phyloP scores from a whole-genome alignment of 35 echinoderm and acorn worm species.

The Hemicentrotus pulcherrimus region DNA sequence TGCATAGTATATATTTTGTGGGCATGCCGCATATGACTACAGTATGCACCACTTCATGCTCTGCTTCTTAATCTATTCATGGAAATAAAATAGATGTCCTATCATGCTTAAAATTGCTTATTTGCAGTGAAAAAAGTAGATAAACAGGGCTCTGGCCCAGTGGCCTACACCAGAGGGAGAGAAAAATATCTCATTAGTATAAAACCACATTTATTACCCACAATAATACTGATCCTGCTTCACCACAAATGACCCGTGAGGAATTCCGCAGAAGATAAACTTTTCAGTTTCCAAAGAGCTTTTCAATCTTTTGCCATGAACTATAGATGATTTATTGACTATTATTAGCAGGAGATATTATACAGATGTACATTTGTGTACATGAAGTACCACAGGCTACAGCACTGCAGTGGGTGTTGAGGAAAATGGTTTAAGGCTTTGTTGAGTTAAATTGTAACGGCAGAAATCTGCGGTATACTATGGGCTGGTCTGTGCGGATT shows the following conservation, averaged over 20 bases:
- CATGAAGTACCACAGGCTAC: not conserved
- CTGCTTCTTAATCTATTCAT: constrained; percentile 15
- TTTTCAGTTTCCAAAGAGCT: not conserved
- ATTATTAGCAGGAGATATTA: constrained; percentile 5
- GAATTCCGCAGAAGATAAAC: not conserved
- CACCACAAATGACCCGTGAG: constrained; percentile 28
- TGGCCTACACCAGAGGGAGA: not conserved
- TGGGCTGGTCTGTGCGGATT: not conserved
- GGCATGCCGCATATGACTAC: not conserved
- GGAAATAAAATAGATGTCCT: not conserved
- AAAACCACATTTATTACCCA: constrained; percentile 1
- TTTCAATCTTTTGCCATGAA: not conserved
- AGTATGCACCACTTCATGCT: constrained; percentile 14
- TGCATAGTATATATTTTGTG: not conserved
- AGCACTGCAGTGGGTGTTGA: not conserved
- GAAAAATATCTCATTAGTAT: not conserved
- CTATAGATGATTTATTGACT: not conserved
- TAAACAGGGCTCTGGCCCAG: not conserved
- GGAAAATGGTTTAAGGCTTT: not conserved
- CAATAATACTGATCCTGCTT: constrained; percentile 21
- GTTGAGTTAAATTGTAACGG: not conserved
- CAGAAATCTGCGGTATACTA: not conserved
- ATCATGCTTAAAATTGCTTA: constrained; percentile 32
- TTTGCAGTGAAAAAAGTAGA: constrained; percentile 1
- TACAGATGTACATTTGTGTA: not conserved